These are phyloP conservation scores for Trogon surrucura DNA, from an alignment of 2,113 vertebrate species.

Conservation along the genomic window DNA sequence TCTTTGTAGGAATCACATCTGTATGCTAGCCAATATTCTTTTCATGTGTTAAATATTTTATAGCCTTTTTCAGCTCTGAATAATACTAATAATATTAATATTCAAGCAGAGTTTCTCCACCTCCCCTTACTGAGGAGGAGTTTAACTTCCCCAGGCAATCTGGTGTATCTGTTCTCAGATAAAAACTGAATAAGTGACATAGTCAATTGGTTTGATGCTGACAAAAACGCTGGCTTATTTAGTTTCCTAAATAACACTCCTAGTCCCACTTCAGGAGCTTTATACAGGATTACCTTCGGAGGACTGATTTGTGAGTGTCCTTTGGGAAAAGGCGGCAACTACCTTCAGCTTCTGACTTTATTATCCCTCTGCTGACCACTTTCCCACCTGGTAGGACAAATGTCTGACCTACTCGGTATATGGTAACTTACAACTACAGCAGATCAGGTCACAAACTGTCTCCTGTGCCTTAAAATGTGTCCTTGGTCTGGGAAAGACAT, in stretches of 20 bases:
- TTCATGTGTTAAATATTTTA: neutral
- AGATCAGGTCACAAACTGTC: neutral
- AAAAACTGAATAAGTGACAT: neutral
- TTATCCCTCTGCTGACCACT: neutral
- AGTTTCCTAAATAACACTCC: neutral
- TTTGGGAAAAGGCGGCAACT: neutral
- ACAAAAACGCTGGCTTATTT: conserved; percentile 12
- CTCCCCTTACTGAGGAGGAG: neutral
- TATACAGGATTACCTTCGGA: neutral
- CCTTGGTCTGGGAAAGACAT: neutral
- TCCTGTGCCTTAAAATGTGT: neutral
- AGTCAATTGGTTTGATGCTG: neutral
- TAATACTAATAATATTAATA: neutral
- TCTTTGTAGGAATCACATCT: neutral
- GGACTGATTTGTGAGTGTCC: neutral
- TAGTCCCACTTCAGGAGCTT: conserved; percentile 2
- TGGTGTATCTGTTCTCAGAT: neutral
- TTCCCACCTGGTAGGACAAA: neutral
- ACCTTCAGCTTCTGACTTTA: neutral
- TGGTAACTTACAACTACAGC: neutral
- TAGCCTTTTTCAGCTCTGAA: neutral
- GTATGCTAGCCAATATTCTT: neutral
- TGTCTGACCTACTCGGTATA: neutral
- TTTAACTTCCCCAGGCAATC: conserved; percentile 27
- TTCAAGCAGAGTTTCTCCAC: neutral